These are phyloP conservation scores for Tromatobia lineatoria DNA, from an alignment of 2,888 invertebrate genomes.

Conservation along the genomic window DNA sequence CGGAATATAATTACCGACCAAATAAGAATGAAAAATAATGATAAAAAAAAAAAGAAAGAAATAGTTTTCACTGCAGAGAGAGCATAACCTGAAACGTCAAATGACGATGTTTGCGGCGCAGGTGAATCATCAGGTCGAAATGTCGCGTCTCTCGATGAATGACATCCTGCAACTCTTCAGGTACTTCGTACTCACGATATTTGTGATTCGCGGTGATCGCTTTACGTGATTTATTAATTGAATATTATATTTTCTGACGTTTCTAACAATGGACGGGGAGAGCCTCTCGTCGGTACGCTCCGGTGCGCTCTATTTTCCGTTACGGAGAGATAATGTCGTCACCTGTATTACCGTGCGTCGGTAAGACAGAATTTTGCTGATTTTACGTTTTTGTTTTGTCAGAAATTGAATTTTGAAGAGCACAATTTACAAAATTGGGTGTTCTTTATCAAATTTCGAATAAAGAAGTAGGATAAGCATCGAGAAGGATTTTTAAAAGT, in stretches of 20 bases:
- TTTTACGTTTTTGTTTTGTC: no score
- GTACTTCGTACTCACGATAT: neutral
- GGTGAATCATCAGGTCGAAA: slow-evolving; percentile 59
- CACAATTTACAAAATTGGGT: no score
- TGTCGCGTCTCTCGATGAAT: slow-evolving; percentile 26
- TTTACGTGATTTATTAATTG: slow-evolving; percentile 52
- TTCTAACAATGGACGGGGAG: slow-evolving; percentile 59
- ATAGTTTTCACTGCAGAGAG: slow-evolving; percentile 50
- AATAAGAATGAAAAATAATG: no score
- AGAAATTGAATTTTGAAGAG: no score
- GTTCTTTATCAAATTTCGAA: no score
- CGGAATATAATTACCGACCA: slow-evolving; percentile 30
- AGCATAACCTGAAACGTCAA: slow-evolving; percentile 76
- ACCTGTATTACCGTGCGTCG: slow-evolving; percentile 15
- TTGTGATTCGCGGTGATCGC: neutral
- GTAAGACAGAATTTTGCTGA: slow-evolving; percentile 6
- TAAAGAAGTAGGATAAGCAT: no score
- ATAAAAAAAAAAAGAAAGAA: slow-evolving; percentile 51
- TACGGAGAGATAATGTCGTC: neutral
- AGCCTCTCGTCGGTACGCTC: slow-evolving; percentile 18
- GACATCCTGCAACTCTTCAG: slow-evolving; percentile 46
- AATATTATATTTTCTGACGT: slow-evolving; percentile 65
- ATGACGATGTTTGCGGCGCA: slow-evolving; percentile 59
- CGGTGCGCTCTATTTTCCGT: neutral
- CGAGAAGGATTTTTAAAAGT: no score